Evolutionary conservation across 2,113 vertebrate species (phyloP), one percentile per base, ranked within the genome.

Genomic region (Triplophysa siluroides): DNA sequence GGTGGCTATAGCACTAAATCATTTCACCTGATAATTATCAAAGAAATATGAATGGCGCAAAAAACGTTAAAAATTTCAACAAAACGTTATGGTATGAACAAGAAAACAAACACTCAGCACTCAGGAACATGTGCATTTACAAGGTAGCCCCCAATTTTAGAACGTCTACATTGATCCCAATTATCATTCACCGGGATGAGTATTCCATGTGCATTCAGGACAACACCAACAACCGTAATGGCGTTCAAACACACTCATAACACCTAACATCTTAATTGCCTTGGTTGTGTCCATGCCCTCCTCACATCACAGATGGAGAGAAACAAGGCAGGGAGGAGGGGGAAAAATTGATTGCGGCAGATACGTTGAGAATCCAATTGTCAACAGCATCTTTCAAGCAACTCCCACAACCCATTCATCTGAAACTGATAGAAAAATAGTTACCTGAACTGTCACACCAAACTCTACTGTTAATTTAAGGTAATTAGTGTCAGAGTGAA

Each of bases 381-480:
- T 93, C 90, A 91, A 90, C 92, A 89, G 85, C 85, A 61, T 85
- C 87, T 77, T 90, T 88, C 87, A 86, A 87, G 88, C 84, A 89
- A 90, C 88, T 88, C 91, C 91, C 88, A 77, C 81, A 84, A 88
- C 90, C 89, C 91, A 92, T 92, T 92, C 92, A 91, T 92, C 91
- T 92, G 91, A 88, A 89, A 90, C 90, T 80, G 91, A 89, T 92
- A 91, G 89, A 91, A 84, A 93, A 93, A 93, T 92, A 92, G 92
- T 92, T 92, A 88, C 86, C 74, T 92, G 90, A 92, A 93, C 91
- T 92, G 92, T 93, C 92, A 93, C 92, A 92, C 90, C 89, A 89
- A 92, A 91, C 91, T 92, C 90, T 92, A 93, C 92, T 92, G 91
- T 93, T 94, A 93, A 94, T 94, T 93, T 92, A 92, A 92, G 91